These are phyloP conservation scores for Cephalotes varians DNA, from an alignment of 2,888 invertebrate genomes.

Conservation along the genomic window DNA sequence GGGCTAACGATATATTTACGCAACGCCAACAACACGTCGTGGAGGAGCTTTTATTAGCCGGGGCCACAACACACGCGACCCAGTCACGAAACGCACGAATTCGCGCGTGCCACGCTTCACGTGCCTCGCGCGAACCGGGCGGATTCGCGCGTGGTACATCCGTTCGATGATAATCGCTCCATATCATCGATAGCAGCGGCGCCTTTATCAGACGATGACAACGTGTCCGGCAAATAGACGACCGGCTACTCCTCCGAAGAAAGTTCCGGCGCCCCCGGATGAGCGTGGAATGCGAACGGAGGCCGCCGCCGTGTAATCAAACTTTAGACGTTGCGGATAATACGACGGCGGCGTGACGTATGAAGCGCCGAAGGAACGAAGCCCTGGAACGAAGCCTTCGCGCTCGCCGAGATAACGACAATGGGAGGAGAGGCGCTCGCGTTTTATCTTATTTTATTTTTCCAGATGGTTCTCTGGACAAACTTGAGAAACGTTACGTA, in stretches of 20 bases:
- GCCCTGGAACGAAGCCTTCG: not conserved
- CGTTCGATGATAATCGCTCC: not conserved
- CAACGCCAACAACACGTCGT: conserved; percentile 46
- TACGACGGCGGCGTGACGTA: conserved; percentile 15
- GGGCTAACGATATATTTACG: conserved; percentile 71
- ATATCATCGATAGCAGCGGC: not conserved
- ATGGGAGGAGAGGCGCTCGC: not conserved
- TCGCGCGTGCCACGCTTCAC: conserved; percentile 39
- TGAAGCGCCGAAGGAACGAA: not conserved
- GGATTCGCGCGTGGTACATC: not conserved
- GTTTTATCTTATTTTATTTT: not conserved
- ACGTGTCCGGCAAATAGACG: not conserved
- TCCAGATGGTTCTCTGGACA: not conserved
- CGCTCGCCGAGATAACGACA: not conserved
- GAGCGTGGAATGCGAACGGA: not conserved
- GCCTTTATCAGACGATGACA: not conserved
- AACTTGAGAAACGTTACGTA: conserved; percentile 7
- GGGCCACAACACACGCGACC: conserved; percentile 64
- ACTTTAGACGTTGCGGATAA: conserved; percentile 46
- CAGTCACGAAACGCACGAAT: conserved; percentile 64
- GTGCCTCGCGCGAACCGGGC: not conserved
- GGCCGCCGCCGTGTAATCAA: conserved; percentile 24
- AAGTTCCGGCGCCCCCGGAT: conserved; percentile 4
- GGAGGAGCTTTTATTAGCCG: conserved; percentile 58
- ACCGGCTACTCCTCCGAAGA: not conserved